Evolutionary conservation across 2,113 vertebrate genomes (phyloP).

Genomic region (Lipophrys pholis): DNA sequence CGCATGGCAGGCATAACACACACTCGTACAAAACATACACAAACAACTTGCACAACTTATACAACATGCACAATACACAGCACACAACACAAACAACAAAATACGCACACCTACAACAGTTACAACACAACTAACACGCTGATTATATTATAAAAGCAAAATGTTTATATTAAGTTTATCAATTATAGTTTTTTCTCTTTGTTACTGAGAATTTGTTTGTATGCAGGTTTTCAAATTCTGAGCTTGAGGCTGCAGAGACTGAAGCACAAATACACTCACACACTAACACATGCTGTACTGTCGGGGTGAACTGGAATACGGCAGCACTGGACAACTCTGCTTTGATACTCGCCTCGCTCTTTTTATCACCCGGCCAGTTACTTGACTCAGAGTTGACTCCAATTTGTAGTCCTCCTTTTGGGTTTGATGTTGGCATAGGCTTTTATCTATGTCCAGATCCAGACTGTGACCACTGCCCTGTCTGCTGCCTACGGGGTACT

Average conservation of each 20-base stretch:
- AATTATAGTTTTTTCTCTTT: no score
- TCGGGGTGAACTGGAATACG: constrained; percentile 49
- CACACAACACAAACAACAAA: no score
- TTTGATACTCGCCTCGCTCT: constrained; percentile 62
- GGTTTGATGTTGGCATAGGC: constrained; percentile 35
- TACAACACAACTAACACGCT: no score
- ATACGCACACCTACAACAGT: no score
- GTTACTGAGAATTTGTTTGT: background rate
- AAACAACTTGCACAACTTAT: no score
- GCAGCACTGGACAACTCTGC: constrained; percentile 41
- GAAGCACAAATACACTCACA: constrained; percentile 38
- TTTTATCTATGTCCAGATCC: constrained; percentile 30
- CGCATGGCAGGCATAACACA: no score
- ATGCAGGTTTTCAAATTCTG: no score
- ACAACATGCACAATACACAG: no score
- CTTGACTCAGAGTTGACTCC: constrained; percentile 73
- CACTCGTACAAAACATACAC: no score
- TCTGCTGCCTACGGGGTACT: background rate
- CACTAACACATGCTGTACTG: constrained; percentile 51
- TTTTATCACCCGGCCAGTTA: constrained; percentile 60
- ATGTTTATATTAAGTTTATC: no score
- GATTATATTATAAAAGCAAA: no score
- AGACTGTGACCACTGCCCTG: constrained; percentile 22
- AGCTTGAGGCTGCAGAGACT: constrained; percentile 33
- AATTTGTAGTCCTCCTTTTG: constrained; percentile 60